A percentile compares a stretch with the other conserved stretches of the same genome.
These are phyloP conservation scores for Notodonta ziczac DNA, from an alignment of 2,888 invertebrate species.

Conservation along the genomic window DNA sequence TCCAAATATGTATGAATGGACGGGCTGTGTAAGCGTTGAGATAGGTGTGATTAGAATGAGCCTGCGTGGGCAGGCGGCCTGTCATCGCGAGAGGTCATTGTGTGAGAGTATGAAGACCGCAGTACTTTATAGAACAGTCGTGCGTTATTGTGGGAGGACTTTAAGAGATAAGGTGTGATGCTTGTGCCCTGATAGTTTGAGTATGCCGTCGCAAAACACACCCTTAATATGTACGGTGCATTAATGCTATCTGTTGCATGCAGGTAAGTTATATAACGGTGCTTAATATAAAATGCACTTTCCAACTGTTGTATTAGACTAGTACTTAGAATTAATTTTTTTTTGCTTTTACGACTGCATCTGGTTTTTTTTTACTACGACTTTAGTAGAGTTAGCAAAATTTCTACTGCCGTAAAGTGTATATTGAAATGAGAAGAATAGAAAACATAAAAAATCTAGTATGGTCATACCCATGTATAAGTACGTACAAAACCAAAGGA, in stretches of 20 bases:
- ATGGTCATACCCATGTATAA: slow-evolving; percentile 6
- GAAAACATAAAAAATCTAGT: background rate
- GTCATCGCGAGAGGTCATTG: slow-evolving; percentile 80
- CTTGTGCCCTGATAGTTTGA: slow-evolving; percentile 26
- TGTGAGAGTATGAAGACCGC: slow-evolving; percentile 54
- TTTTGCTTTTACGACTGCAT: too few relatives aligned
- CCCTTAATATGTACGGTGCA: slow-evolving; percentile 2
- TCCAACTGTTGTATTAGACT: too few relatives aligned
- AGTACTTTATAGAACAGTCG: slow-evolving; percentile 53
- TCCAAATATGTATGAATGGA: slow-evolving; percentile 77
- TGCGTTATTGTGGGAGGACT: slow-evolving; percentile 42
- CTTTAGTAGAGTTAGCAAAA: too few relatives aligned
- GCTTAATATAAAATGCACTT: background rate
- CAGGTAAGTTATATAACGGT: background rate
- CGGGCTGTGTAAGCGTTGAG: slow-evolving; percentile 57
- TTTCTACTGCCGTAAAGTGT: too few relatives aligned
- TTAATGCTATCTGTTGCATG: background rate
- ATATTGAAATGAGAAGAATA: too few relatives aligned
- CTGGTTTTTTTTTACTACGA: too few relatives aligned
- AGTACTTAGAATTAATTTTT: too few relatives aligned
- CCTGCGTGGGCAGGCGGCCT: slow-evolving; percentile 74
- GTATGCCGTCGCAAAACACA: slow-evolving; percentile 10
- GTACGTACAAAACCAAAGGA: slow-evolving; percentile 16
- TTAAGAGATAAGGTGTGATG: slow-evolving; percentile 34
- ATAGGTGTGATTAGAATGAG: slow-evolving; percentile 79